Evolutionary conservation across 1,140 invertebrate species (phyloP).

Genomic region (Trinorchestia longiramus): DNA sequence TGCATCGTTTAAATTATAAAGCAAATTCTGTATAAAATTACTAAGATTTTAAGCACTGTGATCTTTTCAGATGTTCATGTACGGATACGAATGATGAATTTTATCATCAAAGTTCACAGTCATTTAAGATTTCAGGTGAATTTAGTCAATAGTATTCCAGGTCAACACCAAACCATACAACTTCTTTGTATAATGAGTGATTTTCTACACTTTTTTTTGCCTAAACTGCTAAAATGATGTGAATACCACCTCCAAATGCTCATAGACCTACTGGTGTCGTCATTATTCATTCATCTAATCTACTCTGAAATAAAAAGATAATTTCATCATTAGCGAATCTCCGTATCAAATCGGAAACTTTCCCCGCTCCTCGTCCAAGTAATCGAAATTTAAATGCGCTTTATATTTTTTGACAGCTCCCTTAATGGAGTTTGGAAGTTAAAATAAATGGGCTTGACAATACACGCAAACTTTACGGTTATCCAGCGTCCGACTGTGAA

Average conservation of each 20-base stretch:
- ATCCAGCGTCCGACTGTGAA: conserved; percentile 44
- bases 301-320: background rate
- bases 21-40: too few species aligned
- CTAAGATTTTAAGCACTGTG: too few species aligned
- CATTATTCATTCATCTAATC: background rate
- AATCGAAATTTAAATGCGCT: conserved; percentile 54
- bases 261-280: background rate
- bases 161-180: too few species aligned
- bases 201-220: too few species aligned
- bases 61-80: too few species aligned
- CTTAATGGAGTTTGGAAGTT: conserved; percentile 54
- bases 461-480: conserved; percentile 51
- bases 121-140: too few species aligned
- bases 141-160: too few species aligned
- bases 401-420: conserved; percentile 54
- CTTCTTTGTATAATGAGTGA: too few species aligned
- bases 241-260: background rate
- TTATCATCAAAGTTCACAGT: too few species aligned
- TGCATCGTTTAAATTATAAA: too few species aligned
- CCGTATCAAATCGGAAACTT: conserved; percentile 33
- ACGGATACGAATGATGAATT: too few species aligned
- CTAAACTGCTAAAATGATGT: too few species aligned
- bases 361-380: conserved; percentile 48
- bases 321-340: conserved; percentile 22
- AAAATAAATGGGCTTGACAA: conserved; percentile 54